A percentile compares a stretch with the other conserved stretches of the same genome.
Evolutionary conservation across 2,797 vertebrate genomes (phyloP).

Genomic region (Spinibarbus caldwelli): DNA sequence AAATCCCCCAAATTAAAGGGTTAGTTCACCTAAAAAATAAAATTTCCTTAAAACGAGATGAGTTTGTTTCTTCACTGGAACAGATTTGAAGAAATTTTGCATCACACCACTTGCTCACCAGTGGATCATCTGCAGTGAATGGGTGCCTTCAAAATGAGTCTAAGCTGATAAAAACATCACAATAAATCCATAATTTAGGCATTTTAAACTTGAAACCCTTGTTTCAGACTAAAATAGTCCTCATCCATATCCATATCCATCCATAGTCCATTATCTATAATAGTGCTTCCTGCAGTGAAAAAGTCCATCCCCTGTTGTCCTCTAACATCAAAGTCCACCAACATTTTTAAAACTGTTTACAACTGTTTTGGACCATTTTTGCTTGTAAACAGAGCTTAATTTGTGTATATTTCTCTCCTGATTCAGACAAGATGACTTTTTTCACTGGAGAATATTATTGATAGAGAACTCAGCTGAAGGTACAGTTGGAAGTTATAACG

Average conservation of each 20-base stretch:
- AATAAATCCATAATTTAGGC: background rate
- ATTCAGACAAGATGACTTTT: background rate
- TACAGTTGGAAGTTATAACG: too few relatives aligned
- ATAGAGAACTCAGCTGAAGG: background rate
- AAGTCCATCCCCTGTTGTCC: background rate
- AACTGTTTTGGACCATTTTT: too few relatives aligned
- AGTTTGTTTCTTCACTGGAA: background rate
- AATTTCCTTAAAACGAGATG: background rate
- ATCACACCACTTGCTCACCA: background rate
- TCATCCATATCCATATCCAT: background rate
- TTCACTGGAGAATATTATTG: background rate
- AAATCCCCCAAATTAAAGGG: constrained; percentile 19
- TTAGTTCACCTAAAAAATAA: background rate
- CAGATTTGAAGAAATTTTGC: background rate
- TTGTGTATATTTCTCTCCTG: background rate
- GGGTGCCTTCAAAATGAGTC: background rate
- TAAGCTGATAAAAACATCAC: background rate
- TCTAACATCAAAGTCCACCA: background rate
- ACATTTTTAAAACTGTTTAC: background rate
- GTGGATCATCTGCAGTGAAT: background rate
- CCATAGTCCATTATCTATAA: background rate
- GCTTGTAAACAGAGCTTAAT: background rate
- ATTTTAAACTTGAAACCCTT: background rate
- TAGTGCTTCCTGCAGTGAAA: background rate
- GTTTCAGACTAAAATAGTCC: background rate